Conservation (phyloP, 2,888 invertebrate species). For the Artemia sinica region DNA sequence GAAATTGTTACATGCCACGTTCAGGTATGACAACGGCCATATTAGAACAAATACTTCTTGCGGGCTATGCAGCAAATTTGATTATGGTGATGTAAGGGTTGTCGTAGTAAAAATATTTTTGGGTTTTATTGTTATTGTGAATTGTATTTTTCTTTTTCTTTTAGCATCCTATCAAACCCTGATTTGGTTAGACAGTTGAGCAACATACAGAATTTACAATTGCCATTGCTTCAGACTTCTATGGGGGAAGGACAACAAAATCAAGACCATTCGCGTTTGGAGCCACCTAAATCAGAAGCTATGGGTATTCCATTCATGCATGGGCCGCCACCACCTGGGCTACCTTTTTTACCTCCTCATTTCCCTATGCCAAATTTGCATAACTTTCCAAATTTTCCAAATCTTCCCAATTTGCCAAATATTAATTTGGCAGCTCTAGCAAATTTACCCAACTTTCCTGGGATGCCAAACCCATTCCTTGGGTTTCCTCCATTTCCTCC, state of each 20-base stretch:
- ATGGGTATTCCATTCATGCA: conserved; percentile 15
- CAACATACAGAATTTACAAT: conserved; percentile 48
- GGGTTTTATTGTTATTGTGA: no score
- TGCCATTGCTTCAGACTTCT: conserved; percentile 40
- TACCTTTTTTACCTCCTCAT: conserved; percentile 3
- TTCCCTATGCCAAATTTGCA: conserved; percentile 7
- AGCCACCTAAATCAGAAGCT: conserved; percentile 25
- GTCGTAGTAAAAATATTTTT: no score
- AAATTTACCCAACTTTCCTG: not conserved
- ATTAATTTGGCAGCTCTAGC: not conserved
- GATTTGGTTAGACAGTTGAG: conserved; percentile 66
- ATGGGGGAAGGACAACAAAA: not conserved
- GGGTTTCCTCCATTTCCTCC: not conserved
- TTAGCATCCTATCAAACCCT: conserved; percentile 58
- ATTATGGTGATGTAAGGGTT: no score
- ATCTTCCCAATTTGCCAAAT: not conserved
- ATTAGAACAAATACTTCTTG: no score
- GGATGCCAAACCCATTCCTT: conserved; percentile 4
- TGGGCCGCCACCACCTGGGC: conserved; percentile 13
- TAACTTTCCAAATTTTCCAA: not conserved
- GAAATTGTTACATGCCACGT: no score
- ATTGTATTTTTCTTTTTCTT: conserved; percentile 29
- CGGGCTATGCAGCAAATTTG: no score
- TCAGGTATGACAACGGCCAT: no score
- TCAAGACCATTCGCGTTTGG: conserved; percentile 18